Base-by-base conservation (phyloP, 2,113 vertebrate genomes). In the Cinclus mexicanus region DNA sequence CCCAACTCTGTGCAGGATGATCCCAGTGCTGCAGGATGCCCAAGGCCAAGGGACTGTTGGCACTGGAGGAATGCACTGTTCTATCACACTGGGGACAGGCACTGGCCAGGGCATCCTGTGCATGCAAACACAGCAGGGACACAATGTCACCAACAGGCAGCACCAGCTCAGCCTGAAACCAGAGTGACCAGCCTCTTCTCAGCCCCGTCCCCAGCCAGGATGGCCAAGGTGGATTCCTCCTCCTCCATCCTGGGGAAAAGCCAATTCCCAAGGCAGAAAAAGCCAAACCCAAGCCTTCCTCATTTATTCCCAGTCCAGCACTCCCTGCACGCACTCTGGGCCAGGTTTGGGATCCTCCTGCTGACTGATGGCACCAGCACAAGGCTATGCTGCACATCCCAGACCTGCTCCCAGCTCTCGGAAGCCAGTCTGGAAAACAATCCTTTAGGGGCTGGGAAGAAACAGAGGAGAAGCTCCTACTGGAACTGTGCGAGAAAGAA, bases 361-460 rank as follows among this genome's bases (percentile, higher is more conserved):
- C 67, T 0, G 7, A 83, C 29, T 2, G 1, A 50, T 2, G 5
- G 83, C 89, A 63, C 25, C 4, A 2, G 69, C 79, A 59, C 47
- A 31, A 74, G 61, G 80, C 44, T 56, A 60, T 7, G 11, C 25
- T 7, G 1, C 12, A 37, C 68, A 92, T 64, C 90, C 84, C 85
- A 94, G 76, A 47, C 28, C 71, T 6, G 24, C 82, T 90, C 83
- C 77, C 83, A 67, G 81, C 61, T 63, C 63, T 50, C 3, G 0
- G 79, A 77, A 86, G 60, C 42, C 80, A 65, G 86, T 61, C 63
- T 91, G 94, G 91, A 97, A 95, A 97, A 96, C 89, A 91, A 12
- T 94, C 95, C 96, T 96, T 72, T 50, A 94, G 93, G 97, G 95
- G 91, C 70, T 83, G 78, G 69, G 93, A 85, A 91, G 83, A 71